These are phyloP conservation scores for Enteromius argenteus DNA, from an alignment of 2,797 vertebrate genomes.

Conservation along the genomic window DNA sequence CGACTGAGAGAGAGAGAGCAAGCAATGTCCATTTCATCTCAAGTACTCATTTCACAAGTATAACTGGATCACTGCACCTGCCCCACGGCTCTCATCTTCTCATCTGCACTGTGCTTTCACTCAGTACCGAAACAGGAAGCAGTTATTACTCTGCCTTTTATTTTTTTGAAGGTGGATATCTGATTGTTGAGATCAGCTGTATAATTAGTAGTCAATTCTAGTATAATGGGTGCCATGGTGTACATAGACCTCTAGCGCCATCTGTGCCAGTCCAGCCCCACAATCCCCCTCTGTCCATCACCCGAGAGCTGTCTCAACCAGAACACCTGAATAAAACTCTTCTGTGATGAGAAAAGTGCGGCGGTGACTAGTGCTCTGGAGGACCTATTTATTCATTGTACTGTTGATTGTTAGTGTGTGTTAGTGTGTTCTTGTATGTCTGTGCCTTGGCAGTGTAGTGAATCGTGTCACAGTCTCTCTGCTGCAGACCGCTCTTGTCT, in stretches of 20 bases:
- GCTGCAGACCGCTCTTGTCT: conserved; percentile 45
- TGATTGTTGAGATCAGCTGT: conserved; percentile 1
- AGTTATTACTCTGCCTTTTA: not conserved
- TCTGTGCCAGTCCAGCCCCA: conserved; percentile 25
- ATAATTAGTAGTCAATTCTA: conserved; percentile 13
- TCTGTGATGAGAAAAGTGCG: not conserved
- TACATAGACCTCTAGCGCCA: conserved; percentile 38
- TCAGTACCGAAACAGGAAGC: not conserved
- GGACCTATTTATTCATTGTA: conserved; percentile 78
- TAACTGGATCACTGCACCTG: conserved; percentile 68
- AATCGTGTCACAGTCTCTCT: conserved; percentile 66
- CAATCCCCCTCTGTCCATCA: not conserved
- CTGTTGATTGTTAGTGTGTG: conserved; percentile 72
- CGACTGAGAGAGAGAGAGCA: conserved; percentile 47
- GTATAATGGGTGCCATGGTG: conserved; percentile 16
- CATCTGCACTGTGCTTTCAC: conserved; percentile 4
- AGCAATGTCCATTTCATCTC: conserved; percentile 62
- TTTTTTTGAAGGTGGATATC: not conserved
- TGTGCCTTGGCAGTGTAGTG: conserved; percentile 72
- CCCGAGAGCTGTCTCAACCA: conserved; percentile 22
- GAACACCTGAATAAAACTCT: conserved; percentile 16
- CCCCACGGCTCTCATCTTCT: conserved; percentile 6
- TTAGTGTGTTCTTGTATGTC: conserved; percentile 73
- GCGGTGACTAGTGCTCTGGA: conserved; percentile 49
- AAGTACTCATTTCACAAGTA: conserved; percentile 54